Evolutionary conservation across 1,140 invertebrate species (phyloP).

Genomic region (Ceratina calcarata): DNA sequence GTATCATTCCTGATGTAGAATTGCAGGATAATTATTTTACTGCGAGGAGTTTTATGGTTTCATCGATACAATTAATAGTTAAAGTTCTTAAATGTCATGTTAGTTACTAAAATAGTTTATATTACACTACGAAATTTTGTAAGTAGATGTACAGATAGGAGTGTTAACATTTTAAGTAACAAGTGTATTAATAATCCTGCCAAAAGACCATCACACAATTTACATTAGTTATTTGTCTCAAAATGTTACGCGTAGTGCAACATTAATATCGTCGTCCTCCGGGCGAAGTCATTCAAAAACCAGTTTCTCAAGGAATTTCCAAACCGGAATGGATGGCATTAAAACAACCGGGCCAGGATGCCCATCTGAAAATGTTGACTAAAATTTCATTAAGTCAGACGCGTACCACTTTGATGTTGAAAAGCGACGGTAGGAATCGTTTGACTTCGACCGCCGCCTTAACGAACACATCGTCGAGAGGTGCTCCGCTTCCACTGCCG

Average conservation of each 20-base stretch:
- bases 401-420: slow-evolving; percentile 81
- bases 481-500: slow-evolving; percentile 22
- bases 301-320: background rate
- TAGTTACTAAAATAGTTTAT: no score
- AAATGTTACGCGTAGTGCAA: no score
- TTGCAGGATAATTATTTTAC: background rate
- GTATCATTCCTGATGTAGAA: background rate
- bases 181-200: no score
- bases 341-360: background rate
- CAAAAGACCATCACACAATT: no score
- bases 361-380: background rate
- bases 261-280: background rate
- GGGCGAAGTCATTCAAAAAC: background rate
- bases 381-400: background rate
- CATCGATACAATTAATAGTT: no score
- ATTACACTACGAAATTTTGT: no score
- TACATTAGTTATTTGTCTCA: no score
- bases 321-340: background rate
- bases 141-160: no score
- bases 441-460: slow-evolving; percentile 76
- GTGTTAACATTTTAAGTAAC: no score
- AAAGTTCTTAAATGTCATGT: no score
- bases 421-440: slow-evolving; percentile 77
- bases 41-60: no score
- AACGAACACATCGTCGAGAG: slow-evolving; percentile 72